Evolutionary conservation across 92 coral and sea anemone genomes (phyloP), one percentile per base, ranked within the genome.

Genomic region (Porites evermanni): DNA sequence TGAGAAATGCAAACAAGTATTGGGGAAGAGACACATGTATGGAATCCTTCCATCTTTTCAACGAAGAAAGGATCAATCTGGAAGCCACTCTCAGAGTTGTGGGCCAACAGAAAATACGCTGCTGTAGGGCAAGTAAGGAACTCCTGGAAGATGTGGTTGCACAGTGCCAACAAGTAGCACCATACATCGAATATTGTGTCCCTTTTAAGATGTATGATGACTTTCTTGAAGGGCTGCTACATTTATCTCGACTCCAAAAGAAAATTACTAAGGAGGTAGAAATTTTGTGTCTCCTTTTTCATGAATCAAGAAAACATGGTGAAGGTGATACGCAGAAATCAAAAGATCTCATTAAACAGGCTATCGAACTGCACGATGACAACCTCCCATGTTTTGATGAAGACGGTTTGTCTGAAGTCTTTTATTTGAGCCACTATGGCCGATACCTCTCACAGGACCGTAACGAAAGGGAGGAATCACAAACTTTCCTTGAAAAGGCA

Each of bases 231-330:
- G 74, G 84, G 2, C 64, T 86, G 21, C 59, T 78, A 5, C 64
- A 14, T 3, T 54, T 68, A 19, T 65, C 72, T 6, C 1, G 53
- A 56, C 11, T 19, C 14, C 80, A 32, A 77, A 13, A 77, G 61
- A 54, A 86, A 53, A 10, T 65, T 4, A 24, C 58, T n/a, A 20
- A 59, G 13, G 64, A 58, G 78, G 69, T 77, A 77, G 78, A 77
- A 69, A 85, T 85, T 54, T 64, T 85, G 84, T 85, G 89, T 67
- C 78, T 85, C 50, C 89, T 69, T 77, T 74, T 73, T 58, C 72
- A 77, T 7, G 89, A 85, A 85, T 53, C 82, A 19, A 69, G 89
- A 54, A 56, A 56, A 56, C 61, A 56, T 56, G 61, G 61, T 56
- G 4, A 14, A 14, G 12, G 16, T 14, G 16, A 56, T 12, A 0